Base-by-base conservation (phyloP, 2,113 vertebrate genomes). In the Gasterosteus aculeatus region DNA sequence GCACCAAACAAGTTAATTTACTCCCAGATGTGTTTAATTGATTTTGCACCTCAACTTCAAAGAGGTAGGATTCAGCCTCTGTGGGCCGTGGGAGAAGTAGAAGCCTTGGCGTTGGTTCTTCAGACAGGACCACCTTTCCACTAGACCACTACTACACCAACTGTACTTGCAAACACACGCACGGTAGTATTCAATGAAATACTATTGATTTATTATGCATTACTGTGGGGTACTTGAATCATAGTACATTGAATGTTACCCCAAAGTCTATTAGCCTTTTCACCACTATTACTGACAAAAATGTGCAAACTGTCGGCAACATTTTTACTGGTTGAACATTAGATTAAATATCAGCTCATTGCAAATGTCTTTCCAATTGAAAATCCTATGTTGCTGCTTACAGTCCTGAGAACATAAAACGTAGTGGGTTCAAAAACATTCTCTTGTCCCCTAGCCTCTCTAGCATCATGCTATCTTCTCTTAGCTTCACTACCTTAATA, bases 41-140 rank as follows among this genome's bases (percentile, higher is more conserved):
- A 94, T 93, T 94, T 90, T 82, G 79, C 86, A 81, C 86, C 81
- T 88, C 75, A 69, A 91, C 91, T 92, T 94, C 91, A 93, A 93
- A 93, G 83, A 74, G 54, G 75, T 56, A 66, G 72, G 71, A 75
- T 69, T 80, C 66, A 67, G 82, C 78, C 69, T 83, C 87, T 66
- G 64, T 65, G 66, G 82, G 82, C 82, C 72, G 56, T 42, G 72
- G 78, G 71, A 56, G 68, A 86, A 67, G 69, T 69, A 59, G 67
- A 78, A 62, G 86, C 72, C 64, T 75, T 58, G 65, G 62, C 76
- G 73, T 78, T 89, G 82, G 54, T 78, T 87, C 57, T 68, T 65
- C 69, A 86, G 69, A 83, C 70, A 78, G 87, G 87, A 91, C 81
- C 69, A 83, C 76, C 85, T 87, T 82, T 69, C 31, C 22, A 26